Percentiles rank a stretch among this genome's conserved stretches.
Evolutionary conservation across 2,888 invertebrate genomes (phyloP).

Genomic region (Tiphia femorata): DNA sequence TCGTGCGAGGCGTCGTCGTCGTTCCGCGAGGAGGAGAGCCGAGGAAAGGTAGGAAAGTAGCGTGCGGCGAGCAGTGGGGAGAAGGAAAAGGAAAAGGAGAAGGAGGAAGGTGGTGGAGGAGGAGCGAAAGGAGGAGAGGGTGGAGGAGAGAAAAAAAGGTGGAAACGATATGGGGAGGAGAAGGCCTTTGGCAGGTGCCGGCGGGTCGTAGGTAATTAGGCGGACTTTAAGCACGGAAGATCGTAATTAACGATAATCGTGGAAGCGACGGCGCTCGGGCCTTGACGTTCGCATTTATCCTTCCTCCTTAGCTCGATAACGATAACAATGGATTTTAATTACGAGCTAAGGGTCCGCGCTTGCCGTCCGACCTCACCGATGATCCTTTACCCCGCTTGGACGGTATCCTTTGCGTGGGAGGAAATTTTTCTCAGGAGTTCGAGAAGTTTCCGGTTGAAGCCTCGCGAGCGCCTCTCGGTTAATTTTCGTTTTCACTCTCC

Average conservation of each 20-base stretch:
- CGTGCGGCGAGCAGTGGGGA: background rate
- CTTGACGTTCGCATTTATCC: background rate
- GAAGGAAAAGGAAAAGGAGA: conserved; percentile 14
- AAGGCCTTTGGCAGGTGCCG: conserved; percentile 1
- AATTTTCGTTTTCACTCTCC: no score
- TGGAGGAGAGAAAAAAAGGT: background rate
- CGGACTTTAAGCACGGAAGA: conserved; percentile 2
- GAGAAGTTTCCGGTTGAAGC: no score
- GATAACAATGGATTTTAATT: conserved; percentile 3
- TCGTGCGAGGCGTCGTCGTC: no score
- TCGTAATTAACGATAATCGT: conserved; percentile 7
- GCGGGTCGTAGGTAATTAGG: conserved; percentile 4
- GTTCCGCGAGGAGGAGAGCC: no score
- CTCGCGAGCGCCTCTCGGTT: no score
- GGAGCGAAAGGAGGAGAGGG: background rate
- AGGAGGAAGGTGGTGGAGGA: conserved; percentile 17
- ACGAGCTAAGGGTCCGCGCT: no score
- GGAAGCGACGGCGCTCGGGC: background rate
- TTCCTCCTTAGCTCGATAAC: background rate
- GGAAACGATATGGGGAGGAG: conserved; percentile 2
- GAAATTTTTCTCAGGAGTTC: no score
- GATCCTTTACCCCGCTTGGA: no score
- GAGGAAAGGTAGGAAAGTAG: no score
- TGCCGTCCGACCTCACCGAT: no score
- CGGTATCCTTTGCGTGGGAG: no score